Evolutionary conservation across 2,113 vertebrate genomes (phyloP).

Genomic region (Rhipidura dahli): DNA sequence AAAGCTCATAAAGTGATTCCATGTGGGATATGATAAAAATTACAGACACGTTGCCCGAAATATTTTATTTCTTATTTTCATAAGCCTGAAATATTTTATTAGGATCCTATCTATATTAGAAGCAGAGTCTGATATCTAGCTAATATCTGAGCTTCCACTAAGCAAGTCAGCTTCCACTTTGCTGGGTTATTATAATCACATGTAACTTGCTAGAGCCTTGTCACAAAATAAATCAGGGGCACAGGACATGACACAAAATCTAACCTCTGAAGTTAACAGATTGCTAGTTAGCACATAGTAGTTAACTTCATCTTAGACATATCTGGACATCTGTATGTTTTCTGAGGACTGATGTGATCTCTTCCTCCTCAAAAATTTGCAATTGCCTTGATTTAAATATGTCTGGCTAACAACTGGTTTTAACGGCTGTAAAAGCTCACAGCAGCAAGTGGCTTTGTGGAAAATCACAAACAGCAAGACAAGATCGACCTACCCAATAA

Average conservation of each 20-base stretch:
- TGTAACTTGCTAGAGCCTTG: background rate
- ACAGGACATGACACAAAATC: background rate
- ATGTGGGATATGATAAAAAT: background rate
- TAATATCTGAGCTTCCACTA: background rate
- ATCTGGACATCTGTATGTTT: background rate
- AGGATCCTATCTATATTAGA: background rate
- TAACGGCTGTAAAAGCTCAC: background rate
- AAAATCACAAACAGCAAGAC: background rate
- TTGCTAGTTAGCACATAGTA: background rate
- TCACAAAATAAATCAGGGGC: background rate
- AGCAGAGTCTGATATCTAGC: background rate
- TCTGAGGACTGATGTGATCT: background rate
- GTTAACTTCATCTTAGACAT: background rate
- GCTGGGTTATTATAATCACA: background rate
- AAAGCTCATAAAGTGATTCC: background rate
- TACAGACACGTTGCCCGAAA: background rate
- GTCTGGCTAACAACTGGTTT: background rate
- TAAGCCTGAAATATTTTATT: slow-evolving; percentile 18
- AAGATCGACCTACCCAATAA: background rate
- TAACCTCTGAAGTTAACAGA: background rate
- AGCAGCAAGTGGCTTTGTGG: background rate
- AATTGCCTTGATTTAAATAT: background rate
- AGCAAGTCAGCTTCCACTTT: background rate
- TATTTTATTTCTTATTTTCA: background rate
- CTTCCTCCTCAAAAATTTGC: background rate